phyloP scores from a whole-genome alignment of 1,140 invertebrate species.

The Metopolophium dirhodum region DNA sequence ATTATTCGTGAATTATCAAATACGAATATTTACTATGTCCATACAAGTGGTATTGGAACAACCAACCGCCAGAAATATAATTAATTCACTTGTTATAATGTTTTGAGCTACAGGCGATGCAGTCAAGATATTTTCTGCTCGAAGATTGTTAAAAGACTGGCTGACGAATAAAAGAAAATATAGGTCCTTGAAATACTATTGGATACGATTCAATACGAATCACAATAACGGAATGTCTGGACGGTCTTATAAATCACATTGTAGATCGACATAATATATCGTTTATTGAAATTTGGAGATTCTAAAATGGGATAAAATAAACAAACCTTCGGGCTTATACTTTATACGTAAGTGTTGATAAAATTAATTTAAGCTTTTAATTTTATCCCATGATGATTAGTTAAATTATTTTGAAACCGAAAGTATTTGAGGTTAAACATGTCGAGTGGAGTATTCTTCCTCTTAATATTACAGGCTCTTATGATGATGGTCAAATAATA shows the following conservation, averaged over 20 bases:
- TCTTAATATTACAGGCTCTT: neutral
- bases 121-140: slow-evolving; percentile 15
- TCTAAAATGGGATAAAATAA: neutral
- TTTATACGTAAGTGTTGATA: neutral
- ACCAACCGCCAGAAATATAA: neutral
- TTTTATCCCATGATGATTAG: neutral
- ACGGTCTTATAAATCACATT: neutral
- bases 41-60: neutral
- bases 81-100: slow-evolving; percentile 25
- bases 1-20: slow-evolving; percentile 28
- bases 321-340: neutral
- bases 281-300: slow-evolving; percentile 36
- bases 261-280: neutral
- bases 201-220: neutral
- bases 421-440: neutral
- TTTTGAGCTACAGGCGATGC: neutral
- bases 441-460: neutral
- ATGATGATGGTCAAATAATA: neutral
- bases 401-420: neutral
- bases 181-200: slow-evolving; percentile 8
- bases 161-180: slow-evolving; percentile 13
- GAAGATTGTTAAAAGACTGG: slow-evolving; percentile 8
- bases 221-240: neutral
- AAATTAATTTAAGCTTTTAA: neutral
- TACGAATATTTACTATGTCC: neutral